Conservation (phyloP, 2,888 invertebrate genomes). For the Aquatica leii region DNA sequence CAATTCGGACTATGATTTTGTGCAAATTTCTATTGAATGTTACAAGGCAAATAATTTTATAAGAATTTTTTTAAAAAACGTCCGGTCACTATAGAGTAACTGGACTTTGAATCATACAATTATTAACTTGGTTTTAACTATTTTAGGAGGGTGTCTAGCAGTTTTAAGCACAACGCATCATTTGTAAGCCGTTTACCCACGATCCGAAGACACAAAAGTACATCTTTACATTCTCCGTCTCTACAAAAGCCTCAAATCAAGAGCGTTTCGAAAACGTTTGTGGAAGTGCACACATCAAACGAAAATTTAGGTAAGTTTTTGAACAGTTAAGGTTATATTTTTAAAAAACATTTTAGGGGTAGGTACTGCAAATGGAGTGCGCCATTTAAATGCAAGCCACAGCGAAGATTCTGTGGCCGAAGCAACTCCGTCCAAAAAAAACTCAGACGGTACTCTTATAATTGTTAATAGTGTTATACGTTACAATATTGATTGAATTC, state of each 20-base stretch:
- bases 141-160: constrained; percentile 76
- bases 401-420: constrained; percentile 85
- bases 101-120: too few species aligned
- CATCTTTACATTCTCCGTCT: constrained; percentile 79
- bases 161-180: constrained; percentile 93
- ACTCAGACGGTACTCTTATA: constrained; percentile 79
- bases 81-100: too few species aligned
- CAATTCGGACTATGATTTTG: too few species aligned
- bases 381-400: constrained; percentile 74
- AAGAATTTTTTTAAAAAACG: too few species aligned
- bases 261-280: constrained; percentile 66
- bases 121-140: constrained; percentile 4
- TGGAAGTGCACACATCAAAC: constrained; percentile 77
- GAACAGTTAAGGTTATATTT: too few species aligned
- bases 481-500: constrained; percentile 32
- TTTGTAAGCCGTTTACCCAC: constrained; percentile 92
- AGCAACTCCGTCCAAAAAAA: constrained; percentile 81
- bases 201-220: constrained; percentile 82
- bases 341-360: constrained; percentile 30
- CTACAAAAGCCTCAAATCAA: constrained; percentile 63
- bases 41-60: too few species aligned
- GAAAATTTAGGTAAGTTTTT: constrained; percentile 73
- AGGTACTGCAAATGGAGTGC: constrained; percentile 62
- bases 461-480: not conserved
- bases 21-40: too few species aligned